Evolutionary conservation across 2,797 vertebrate genomes (phyloP).

Genomic region (Girardinus metallicus): DNA sequence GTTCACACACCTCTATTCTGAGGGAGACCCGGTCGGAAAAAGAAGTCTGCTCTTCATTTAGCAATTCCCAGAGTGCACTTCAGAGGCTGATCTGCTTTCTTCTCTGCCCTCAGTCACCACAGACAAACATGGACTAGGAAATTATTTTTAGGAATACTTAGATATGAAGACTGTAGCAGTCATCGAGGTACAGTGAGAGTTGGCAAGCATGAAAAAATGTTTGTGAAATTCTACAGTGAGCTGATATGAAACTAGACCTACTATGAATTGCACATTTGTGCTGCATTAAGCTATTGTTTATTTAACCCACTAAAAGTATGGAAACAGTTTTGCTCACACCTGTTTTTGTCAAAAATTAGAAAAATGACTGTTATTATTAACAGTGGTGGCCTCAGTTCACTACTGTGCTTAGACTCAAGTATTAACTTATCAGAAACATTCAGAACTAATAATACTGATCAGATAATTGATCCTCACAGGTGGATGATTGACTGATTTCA

Average conservation of each 20-base stretch:
- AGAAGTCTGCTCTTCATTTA: constrained; percentile 48
- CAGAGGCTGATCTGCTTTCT: constrained; percentile 23
- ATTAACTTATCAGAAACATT: background rate
- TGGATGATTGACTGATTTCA: background rate
- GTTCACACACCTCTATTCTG: constrained; percentile 58
- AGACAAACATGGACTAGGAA: constrained; percentile 27
- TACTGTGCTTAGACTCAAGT: background rate
- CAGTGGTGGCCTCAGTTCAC: background rate
- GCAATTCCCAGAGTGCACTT: constrained; percentile 40
- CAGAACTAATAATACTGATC: background rate
- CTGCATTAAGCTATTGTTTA: background rate
- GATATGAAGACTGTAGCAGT: constrained; percentile 16
- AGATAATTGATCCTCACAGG: background rate
- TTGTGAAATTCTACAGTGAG: constrained; percentile 16
- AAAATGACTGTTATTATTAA: background rate
- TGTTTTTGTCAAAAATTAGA: background rate
- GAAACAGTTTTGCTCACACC: background rate
- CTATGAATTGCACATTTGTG: background rate
- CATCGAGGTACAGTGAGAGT: constrained; percentile 16
- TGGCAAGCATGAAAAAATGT: constrained; percentile 34
- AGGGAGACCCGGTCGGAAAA: constrained; percentile 50
- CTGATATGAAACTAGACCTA: constrained; percentile 1
- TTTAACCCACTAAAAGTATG: background rate
- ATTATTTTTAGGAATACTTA: constrained; percentile 17
- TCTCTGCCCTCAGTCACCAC: constrained; percentile 14